Conservation (phyloP, 2,888 invertebrate genomes). For the Carcina quercana region DNA sequence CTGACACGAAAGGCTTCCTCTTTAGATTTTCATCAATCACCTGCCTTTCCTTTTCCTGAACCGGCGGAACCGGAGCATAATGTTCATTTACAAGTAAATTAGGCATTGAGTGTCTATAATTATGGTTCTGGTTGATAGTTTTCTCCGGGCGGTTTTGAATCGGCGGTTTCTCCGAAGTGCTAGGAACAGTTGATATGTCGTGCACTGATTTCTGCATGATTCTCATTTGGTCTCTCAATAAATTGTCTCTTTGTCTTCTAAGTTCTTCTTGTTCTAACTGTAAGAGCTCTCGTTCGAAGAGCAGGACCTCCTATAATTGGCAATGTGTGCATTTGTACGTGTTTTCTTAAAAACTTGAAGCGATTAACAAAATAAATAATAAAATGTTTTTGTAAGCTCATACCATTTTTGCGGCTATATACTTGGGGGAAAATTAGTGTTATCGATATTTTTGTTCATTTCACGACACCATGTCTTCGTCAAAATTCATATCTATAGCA, state of each 20-base stretch:
- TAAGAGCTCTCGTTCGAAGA: conserved; percentile 84
- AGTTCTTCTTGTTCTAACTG: conserved; percentile 86
- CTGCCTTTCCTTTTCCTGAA: conserved; percentile 34
- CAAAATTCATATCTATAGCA: no score
- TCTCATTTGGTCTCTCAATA: conserved; percentile 78
- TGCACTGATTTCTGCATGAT: conserved; percentile 77
- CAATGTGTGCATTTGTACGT: conserved; percentile 10
- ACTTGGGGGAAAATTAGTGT: no score
- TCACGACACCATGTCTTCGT: no score
- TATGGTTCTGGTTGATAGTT: conserved; percentile 31
- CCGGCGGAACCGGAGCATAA: conserved; percentile 31
- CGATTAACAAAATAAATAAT: no score
- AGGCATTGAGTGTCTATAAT: conserved; percentile 67
- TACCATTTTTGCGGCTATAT: no score
- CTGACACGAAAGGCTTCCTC: conserved; percentile 61
- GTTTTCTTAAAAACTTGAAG: no score
- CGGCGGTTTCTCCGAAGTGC: conserved; percentile 48
- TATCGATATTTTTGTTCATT: no score
- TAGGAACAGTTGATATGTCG: conserved; percentile 65
- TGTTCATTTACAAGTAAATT: conserved; percentile 55
- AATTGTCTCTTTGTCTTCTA: conserved; percentile 82
- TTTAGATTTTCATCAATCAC: conserved; percentile 46
- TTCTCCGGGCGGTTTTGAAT: conserved; percentile 30
- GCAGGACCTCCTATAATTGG: conserved; percentile 77
- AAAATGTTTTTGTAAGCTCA: no score